phyloP scores from a whole-genome alignment of 2,888 invertebrate genomes.

The Hofmannophila pseudospretella region DNA sequence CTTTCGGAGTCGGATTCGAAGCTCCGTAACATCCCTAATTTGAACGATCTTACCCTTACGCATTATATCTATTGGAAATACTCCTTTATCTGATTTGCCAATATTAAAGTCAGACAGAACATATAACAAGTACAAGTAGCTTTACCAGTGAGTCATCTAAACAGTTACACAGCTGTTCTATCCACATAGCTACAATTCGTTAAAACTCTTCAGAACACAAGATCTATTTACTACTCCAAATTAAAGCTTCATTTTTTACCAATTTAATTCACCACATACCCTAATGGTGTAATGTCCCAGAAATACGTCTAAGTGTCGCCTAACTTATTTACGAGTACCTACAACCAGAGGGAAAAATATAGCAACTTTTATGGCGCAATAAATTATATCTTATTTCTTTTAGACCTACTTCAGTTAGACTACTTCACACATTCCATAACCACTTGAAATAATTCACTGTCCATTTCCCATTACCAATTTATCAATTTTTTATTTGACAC shows the following conservation, averaged over 20 bases:
- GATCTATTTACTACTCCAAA: conserved; percentile 68
- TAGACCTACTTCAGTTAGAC: too few species aligned
- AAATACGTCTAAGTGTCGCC: conserved; percentile 52
- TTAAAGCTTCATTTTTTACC: conserved; percentile 75
- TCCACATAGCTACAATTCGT: conserved; percentile 34
- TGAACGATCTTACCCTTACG: too few species aligned
- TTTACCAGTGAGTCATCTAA: conserved; percentile 4
- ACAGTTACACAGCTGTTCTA: conserved; percentile 12
- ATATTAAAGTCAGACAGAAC: not conserved
- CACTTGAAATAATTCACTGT: too few species aligned
- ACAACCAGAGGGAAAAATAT: too few species aligned
- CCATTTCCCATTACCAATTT: too few species aligned
- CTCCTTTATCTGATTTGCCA: too few species aligned
- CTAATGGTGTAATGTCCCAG: conserved; percentile 39
- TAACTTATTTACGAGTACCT: conserved; percentile 32
- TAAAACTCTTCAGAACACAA: conserved; percentile 63
- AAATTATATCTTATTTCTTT: not conserved
- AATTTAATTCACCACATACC: conserved; percentile 42
- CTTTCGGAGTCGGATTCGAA: too few species aligned
- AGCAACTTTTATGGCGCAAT: conserved; percentile 17
- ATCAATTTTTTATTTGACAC: too few species aligned
- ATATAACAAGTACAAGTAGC: not conserved
- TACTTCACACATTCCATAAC: too few species aligned
- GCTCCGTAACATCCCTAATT: too few species aligned
- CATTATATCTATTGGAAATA: too few species aligned